These are phyloP conservation scores for Adelognathus sp. DNA, from an alignment of 2,888 invertebrate genomes.

Conservation along the genomic window DNA sequence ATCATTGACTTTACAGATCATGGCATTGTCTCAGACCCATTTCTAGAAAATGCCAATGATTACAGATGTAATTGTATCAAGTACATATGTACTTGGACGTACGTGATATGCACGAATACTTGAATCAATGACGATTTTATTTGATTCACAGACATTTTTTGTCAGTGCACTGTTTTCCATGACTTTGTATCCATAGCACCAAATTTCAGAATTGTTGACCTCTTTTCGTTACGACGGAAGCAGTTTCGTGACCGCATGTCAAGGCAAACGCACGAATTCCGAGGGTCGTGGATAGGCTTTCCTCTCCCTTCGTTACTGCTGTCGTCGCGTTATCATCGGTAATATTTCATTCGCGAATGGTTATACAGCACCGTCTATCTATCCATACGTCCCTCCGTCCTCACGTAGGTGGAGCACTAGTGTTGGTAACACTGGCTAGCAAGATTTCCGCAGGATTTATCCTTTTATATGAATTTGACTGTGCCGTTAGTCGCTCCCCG, in stretches of 20 bases:
- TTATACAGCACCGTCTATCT: not conserved
- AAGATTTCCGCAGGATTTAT: conserved; percentile 16
- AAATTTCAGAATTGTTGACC: too few relatives aligned
- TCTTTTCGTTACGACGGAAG: too few relatives aligned
- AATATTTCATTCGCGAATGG: conserved; percentile 64
- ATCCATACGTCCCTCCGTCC: not conserved
- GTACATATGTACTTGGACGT: too few relatives aligned
- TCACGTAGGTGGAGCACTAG: not conserved
- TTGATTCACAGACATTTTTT: too few relatives aligned
- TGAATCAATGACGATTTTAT: too few relatives aligned
- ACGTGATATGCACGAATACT: too few relatives aligned
- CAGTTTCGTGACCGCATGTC: not conserved
- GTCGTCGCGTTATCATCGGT: conserved; percentile 62
- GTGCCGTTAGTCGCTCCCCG: conserved; percentile 62
- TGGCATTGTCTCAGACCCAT: too few relatives aligned
- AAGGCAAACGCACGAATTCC: not conserved
- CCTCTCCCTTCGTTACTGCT: conserved; percentile 29
- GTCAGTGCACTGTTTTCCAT: too few relatives aligned
- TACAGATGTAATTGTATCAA: too few relatives aligned
- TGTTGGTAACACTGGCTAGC: not conserved
- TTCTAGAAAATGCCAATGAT: too few relatives aligned
- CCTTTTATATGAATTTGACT: conserved; percentile 68
- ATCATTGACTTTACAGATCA: too few relatives aligned
- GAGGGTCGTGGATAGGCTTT: not conserved
- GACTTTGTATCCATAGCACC: too few relatives aligned